phyloP scores from a whole-genome alignment of 2,797 vertebrate genomes.

The Protonibea diacanthus region DNA sequence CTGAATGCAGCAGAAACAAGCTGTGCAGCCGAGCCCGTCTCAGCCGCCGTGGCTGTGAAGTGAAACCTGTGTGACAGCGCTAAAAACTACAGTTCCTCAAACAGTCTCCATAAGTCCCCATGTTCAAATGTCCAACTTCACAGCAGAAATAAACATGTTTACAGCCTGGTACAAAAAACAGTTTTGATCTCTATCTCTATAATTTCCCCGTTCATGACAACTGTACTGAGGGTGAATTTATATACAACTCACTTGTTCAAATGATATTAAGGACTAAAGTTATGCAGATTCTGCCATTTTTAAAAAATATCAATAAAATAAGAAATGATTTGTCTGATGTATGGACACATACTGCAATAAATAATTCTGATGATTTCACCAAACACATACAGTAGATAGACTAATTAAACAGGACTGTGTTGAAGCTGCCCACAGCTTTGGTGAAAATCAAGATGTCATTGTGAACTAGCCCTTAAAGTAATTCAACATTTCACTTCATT shows the following conservation, averaged over 20 bases:
- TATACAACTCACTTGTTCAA: too few species aligned
- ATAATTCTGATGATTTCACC: not conserved
- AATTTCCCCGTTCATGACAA: too few species aligned
- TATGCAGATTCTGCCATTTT: not conserved
- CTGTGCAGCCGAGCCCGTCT: not conserved
- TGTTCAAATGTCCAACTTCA: too few species aligned
- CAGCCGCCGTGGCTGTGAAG: not conserved
- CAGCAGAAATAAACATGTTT: too few species aligned
- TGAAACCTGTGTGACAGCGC: too few species aligned
- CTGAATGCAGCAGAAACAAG: conserved; percentile 24
- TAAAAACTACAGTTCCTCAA: too few species aligned
- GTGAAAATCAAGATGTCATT: not conserved
- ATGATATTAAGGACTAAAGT: too few species aligned
- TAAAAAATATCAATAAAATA: not conserved
- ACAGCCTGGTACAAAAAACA: too few species aligned
- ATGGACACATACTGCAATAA: not conserved
- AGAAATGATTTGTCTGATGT: not conserved
- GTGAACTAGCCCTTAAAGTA: not conserved
- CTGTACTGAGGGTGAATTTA: too few species aligned
- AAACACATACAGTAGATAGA: not conserved
- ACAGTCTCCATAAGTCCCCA: too few species aligned
- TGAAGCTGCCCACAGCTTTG: not conserved
- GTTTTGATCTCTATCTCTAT: too few species aligned
- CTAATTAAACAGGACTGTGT: too few species aligned
- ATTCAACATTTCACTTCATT: not conserved